phyloP scores from a whole-genome alignment of 2,113 vertebrate species.

The Carassius auratus region DNA sequence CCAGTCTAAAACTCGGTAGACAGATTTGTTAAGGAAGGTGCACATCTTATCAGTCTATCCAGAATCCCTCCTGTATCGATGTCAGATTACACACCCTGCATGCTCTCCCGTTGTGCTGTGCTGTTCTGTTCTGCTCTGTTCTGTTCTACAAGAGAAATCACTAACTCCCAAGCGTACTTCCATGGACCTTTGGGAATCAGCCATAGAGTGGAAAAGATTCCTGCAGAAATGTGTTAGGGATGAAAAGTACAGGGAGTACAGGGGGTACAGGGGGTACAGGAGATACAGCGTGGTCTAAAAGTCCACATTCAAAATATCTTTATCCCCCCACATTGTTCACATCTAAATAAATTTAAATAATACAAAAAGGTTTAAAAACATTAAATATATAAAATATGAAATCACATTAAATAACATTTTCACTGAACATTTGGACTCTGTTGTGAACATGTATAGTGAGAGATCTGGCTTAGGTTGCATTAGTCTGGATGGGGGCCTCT shows the following conservation, averaged over 20 bases:
- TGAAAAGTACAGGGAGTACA: not conserved
- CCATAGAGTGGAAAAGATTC: slow-evolving; percentile 64
- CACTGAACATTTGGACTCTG: not conserved
- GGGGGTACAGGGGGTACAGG: not conserved
- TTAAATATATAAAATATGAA: no score
- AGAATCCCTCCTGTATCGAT: slow-evolving; percentile 26
- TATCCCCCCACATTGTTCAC: no score
- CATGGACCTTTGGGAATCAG: slow-evolving; percentile 67
- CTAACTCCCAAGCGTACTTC: slow-evolving; percentile 44
- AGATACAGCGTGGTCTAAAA: not conserved
- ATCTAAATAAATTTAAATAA: no score
- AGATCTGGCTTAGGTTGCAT: not conserved
- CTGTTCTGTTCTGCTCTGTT: slow-evolving; percentile 47
- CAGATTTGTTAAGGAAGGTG: slow-evolving; percentile 42
- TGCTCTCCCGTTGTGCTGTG: slow-evolving; percentile 38
- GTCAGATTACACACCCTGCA: slow-evolving; percentile 49
- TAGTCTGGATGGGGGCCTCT: not conserved
- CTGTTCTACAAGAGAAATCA: slow-evolving; percentile 57
- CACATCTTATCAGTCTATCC: slow-evolving; percentile 55
- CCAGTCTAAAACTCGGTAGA: slow-evolving; percentile 22
- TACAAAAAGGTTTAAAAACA: no score
- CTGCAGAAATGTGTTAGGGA: slow-evolving; percentile 20
- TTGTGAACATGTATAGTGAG: not conserved
- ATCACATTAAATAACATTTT: no score
- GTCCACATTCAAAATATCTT: not conserved